These are phyloP conservation scores for Drosophila kokeensis DNA, from an alignment of 2,888 invertebrate species.

Conservation along the genomic window DNA sequence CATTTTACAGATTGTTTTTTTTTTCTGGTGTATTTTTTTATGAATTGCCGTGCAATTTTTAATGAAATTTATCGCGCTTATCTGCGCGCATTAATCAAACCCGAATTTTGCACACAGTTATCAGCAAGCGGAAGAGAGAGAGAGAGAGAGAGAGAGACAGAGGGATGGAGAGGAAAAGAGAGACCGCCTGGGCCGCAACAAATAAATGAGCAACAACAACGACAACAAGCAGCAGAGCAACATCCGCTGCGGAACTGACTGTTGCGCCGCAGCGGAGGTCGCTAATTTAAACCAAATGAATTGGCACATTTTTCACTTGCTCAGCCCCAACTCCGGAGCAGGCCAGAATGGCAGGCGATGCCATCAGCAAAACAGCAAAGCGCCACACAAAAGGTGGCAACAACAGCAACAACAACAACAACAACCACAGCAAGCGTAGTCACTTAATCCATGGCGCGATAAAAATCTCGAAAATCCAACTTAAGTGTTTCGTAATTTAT, in stretches of 20 bases:
- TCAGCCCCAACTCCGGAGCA: slow-evolving; percentile 35
- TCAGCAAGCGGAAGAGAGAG: slow-evolving; percentile 16
- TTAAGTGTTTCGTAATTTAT: slow-evolving; percentile 85
- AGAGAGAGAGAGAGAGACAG: background rate
- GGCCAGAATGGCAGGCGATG: slow-evolving; percentile 46
- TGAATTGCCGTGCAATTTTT: slow-evolving; percentile 81
- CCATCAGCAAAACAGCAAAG: slow-evolving; percentile 42
- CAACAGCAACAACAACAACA: slow-evolving; percentile 33
- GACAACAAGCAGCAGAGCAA: slow-evolving; percentile 19
- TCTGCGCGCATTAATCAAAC: slow-evolving; percentile 83
- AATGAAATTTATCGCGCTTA: slow-evolving; percentile 83
- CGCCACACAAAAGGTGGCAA: slow-evolving; percentile 49
- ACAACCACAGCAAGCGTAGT: slow-evolving; percentile 51
- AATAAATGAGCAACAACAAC: slow-evolving; percentile 54
- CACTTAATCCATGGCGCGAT: slow-evolving; percentile 82
- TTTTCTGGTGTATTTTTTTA: slow-evolving; percentile 37
- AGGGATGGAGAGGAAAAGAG: slow-evolving; percentile 8
- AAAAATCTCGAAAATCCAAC: slow-evolving; percentile 85
- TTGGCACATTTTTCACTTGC: slow-evolving; percentile 84
- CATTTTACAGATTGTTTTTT: slow-evolving; percentile 77
- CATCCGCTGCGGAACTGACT: slow-evolving; percentile 67
- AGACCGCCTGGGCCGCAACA: slow-evolving; percentile 51
- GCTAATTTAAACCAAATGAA: slow-evolving; percentile 85
- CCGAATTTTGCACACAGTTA: slow-evolving; percentile 55
- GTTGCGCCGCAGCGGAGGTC: slow-evolving; percentile 76